Evolutionary conservation across 1,140 invertebrate species (phyloP).

Genomic region (Drosophila suzukii): DNA sequence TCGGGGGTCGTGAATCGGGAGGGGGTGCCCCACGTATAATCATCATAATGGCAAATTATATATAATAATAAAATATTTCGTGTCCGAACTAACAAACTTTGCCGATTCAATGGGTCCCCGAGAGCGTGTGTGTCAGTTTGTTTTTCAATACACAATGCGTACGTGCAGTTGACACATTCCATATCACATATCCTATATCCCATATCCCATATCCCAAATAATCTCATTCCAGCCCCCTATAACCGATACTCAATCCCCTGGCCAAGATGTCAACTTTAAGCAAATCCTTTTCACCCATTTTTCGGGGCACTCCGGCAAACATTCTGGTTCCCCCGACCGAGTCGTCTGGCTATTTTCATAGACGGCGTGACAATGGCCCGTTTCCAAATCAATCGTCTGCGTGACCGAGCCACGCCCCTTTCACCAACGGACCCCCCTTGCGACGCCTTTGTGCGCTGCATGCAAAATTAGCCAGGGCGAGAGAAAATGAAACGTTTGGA

Average conservation of each 20-base stretch:
- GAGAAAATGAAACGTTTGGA: slow-evolving; percentile 73
- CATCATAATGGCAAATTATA: slow-evolving; percentile 83
- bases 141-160: slow-evolving; percentile 65
- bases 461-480: slow-evolving; percentile 66
- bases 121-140: slow-evolving; percentile 11
- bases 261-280: slow-evolving; percentile 41
- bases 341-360: slow-evolving; percentile 36
- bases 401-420: slow-evolving; percentile 52
- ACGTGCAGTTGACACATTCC: slow-evolving; percentile 56
- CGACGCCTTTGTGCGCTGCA: slow-evolving; percentile 67
- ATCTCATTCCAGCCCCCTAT: background rate
- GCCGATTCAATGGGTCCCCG: slow-evolving; percentile 6
- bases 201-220: slow-evolving; percentile 16
- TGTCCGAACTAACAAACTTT: slow-evolving; percentile 77
- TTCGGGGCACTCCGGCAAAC: slow-evolving; percentile 11
- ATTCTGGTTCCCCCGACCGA: background rate
- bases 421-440: background rate
- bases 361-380: slow-evolving; percentile 76
- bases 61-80: slow-evolving; percentile 83
- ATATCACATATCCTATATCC: slow-evolving; percentile 3
- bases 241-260: slow-evolving; percentile 8
- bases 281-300: slow-evolving; percentile 56
- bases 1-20: slow-evolving; percentile 1
- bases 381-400: slow-evolving; percentile 79
- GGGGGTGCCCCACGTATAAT: slow-evolving; percentile 65